Conservation (phyloP, 2,113 vertebrate species). For the Indicator maculatus region DNA sequence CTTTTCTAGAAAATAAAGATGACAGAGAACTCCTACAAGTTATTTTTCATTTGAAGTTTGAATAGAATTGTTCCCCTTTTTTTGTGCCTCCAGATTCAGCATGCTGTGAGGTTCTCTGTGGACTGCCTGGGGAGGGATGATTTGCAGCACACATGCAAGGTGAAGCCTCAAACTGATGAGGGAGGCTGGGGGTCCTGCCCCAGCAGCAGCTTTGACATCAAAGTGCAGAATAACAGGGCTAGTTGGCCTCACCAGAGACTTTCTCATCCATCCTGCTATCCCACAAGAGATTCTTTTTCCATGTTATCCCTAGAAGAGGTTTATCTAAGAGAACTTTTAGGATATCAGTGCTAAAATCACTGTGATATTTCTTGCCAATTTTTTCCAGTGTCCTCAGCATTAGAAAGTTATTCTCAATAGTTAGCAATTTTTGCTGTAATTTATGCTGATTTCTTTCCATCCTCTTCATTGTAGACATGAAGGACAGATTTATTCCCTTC, state of each 20-base stretch:
- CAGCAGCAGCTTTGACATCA: background rate
- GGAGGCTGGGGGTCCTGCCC: background rate
- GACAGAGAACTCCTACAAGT: background rate
- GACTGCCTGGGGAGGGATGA: background rate
- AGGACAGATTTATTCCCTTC: background rate
- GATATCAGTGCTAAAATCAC: background rate
- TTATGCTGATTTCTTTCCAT: background rate
- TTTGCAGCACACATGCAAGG: background rate
- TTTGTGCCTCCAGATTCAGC: background rate
- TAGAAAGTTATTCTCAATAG: background rate
- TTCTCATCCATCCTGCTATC: background rate
- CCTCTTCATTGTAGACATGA: background rate
- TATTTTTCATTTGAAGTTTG: slow-evolving; percentile 20
- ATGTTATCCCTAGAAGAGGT: background rate
- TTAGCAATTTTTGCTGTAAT: background rate
- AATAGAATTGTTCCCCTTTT: background rate
- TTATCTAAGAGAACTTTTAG: background rate
- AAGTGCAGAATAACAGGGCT: background rate
- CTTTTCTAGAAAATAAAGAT: background rate
- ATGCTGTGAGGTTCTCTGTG: background rate
- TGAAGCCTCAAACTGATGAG: background rate
- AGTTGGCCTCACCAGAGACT: background rate
- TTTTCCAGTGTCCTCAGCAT: background rate
- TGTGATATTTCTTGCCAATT: background rate
- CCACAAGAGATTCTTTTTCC: background rate